phyloP scores from a whole-genome alignment of 2,113 vertebrate species.

The Galbula dea region DNA sequence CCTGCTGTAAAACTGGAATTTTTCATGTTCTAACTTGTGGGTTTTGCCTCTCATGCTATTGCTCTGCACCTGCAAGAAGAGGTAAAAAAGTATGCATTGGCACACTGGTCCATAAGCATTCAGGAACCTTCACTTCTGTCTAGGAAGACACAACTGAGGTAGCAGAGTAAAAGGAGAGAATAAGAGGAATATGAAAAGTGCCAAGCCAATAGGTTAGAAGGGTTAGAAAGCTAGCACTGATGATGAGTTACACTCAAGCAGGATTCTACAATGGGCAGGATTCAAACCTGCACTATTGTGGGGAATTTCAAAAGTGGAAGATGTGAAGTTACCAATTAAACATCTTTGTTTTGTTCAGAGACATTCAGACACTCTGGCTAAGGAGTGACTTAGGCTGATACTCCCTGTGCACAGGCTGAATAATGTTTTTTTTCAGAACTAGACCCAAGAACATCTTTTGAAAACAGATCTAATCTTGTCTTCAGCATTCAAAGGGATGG shows the following conservation, averaged over 20 bases:
- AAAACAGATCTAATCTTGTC: neutral
- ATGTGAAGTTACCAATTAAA: neutral
- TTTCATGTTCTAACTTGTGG: neutral
- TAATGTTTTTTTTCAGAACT: neutral
- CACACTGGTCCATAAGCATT: neutral
- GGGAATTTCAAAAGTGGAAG: no score
- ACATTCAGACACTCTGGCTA: neutral
- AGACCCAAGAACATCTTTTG: neutral
- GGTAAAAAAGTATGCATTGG: no score
- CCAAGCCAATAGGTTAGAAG: no score
- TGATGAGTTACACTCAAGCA: no score
- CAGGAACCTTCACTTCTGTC: no score
- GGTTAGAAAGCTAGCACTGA: no score
- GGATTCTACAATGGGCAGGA: no score
- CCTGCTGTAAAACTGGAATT: neutral
- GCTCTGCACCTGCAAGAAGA: neutral
- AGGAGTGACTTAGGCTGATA: neutral
- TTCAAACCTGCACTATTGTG: no score
- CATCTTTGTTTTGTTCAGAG: neutral
- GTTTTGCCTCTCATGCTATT: neutral
- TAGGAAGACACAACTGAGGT: neutral
- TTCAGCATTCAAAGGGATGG: neutral
- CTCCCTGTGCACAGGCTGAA: no score
- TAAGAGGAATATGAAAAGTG: neutral
- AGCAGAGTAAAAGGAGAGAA: neutral